phyloP scores from a whole-genome alignment of 2,888 invertebrate species.

The Gymnoscelis rufifasciata region DNA sequence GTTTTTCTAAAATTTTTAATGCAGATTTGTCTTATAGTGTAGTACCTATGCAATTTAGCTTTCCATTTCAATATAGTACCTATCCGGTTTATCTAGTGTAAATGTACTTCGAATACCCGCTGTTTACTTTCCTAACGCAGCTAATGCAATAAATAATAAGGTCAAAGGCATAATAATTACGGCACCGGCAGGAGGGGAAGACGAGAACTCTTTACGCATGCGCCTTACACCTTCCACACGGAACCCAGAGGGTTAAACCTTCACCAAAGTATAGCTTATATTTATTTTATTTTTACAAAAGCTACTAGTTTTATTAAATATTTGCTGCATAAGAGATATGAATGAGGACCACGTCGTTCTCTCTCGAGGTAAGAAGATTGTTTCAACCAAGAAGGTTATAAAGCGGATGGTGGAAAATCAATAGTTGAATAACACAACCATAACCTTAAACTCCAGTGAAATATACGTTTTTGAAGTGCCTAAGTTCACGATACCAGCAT shows the following conservation, averaged over 20 bases:
- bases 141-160: no score
- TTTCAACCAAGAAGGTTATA: slow-evolving; percentile 34
- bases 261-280: slow-evolving; percentile 25
- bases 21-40: no score
- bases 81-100: no score
- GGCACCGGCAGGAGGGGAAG: slow-evolving; percentile 33
- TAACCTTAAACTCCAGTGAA: slow-evolving; percentile 50
- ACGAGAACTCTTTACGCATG: slow-evolving; percentile 42
- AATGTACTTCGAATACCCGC: no score
- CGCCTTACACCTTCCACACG: slow-evolving; percentile 32
- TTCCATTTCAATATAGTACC: no score
- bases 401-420: slow-evolving; percentile 53
- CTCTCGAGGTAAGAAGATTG: slow-evolving; percentile 84
- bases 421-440: slow-evolving; percentile 66
- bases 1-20: no score
- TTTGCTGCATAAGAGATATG: slow-evolving; percentile 82
- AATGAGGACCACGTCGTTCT: slow-evolving; percentile 93
- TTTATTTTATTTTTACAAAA: slow-evolving; percentile 28
- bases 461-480: slow-evolving; percentile 1
- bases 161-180: slow-evolving; percentile 33
- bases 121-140: no score
- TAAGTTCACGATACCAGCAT: background rate
- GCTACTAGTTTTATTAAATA: slow-evolving; percentile 53
- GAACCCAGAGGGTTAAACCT: slow-evolving; percentile 23
- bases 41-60: no score